phyloP scores from a whole-genome alignment of 2,888 invertebrate genomes.

The Caradrina kadenii region DNA sequence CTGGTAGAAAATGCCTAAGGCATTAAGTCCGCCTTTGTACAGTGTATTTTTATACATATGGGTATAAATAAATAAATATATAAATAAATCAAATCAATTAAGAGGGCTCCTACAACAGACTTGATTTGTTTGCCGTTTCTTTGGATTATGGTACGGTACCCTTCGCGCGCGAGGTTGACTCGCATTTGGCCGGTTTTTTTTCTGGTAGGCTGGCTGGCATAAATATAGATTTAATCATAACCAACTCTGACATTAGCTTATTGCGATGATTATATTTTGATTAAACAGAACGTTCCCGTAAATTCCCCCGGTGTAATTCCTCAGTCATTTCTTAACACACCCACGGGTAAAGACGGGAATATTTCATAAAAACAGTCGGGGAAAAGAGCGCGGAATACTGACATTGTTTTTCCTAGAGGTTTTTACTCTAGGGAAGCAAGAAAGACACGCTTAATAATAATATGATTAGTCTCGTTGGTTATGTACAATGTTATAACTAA shows the following conservation, averaged over 20 bases:
- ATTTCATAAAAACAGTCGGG: slow-evolving; percentile 31
- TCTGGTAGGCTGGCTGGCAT: too few relatives aligned
- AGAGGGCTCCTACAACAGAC: too few relatives aligned
- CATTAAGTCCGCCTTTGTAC: too few relatives aligned
- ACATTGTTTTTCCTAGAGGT: slow-evolving; percentile 26
- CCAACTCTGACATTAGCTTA: slow-evolving; percentile 12
- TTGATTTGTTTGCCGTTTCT: too few relatives aligned
- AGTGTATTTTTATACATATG: too few relatives aligned
- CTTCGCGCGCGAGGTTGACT: too few relatives aligned
- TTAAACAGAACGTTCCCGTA: slow-evolving; percentile 24
- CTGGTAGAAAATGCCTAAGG: too few relatives aligned
- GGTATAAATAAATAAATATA: too few relatives aligned
- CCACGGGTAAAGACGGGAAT: slow-evolving; percentile 32
- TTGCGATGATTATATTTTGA: slow-evolving; percentile 29
- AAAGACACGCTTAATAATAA: slow-evolving; percentile 45
- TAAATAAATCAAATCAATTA: too few relatives aligned
- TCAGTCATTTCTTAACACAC: slow-evolving; percentile 37
- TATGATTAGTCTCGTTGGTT: slow-evolving; percentile 40
- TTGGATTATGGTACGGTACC: too few relatives aligned
- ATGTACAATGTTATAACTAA: slow-evolving; percentile 21
- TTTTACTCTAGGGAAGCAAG: slow-evolving; percentile 16
- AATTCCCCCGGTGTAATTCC: slow-evolving; percentile 3
- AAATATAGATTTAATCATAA: slow-evolving; percentile 12
- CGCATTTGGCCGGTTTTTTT: too few relatives aligned
- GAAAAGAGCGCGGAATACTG: slow-evolving; percentile 25